Base-by-base conservation (phyloP, 64 coral and sea anemone species). In the Cladopsammia gracilis region DNA sequence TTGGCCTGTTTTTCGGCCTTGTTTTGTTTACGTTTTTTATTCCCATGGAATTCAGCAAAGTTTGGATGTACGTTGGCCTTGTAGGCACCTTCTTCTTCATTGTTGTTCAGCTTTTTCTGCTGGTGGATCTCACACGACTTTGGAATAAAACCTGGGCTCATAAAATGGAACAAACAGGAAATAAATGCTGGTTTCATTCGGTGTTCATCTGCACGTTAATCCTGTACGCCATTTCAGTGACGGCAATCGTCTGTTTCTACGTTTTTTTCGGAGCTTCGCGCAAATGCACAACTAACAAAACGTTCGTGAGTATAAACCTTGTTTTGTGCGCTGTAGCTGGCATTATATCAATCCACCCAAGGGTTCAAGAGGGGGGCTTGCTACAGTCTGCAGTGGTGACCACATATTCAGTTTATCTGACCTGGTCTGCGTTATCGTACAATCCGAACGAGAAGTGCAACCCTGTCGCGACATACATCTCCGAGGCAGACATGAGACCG, bases 381-480 rank as follows among this genome's bases (percentile, higher is more conserved):
- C 25, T 99, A 4, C 94, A 99, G 46, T 95, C 87, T 43, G 77
- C 82, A 14, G 92, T 95, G 9, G 91, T 93, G 11, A 91, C 88
- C 5, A 67, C 73, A 8, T 99, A 84, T 65, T 83, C 98, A 12
- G 75, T 87, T 58, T 99, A 96, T 50, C 58, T 99, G 0, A 96
- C 98, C 24, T 94, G 95, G 79, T 99, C 98, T 0, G 98, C 87
- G 24, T 51, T 99, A 58, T 96, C 98, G 6, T 94, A 96, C 58
- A 99, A 99, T 79, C 98, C 98, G 7, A 90, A 99, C 45, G 98
- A 99, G 50, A 91, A 86, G 4, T 99, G 98, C 54, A 99, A 96
- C 70, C 94, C 98, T 8, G 82, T 96, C 4, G 98, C 98, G 6
- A 92, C 82, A 0, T 99, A 86, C 70, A 66, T 99, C 6, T 93